Conservation (phyloP, 1,140 invertebrate species). For the Euglossa dilemma region DNA sequence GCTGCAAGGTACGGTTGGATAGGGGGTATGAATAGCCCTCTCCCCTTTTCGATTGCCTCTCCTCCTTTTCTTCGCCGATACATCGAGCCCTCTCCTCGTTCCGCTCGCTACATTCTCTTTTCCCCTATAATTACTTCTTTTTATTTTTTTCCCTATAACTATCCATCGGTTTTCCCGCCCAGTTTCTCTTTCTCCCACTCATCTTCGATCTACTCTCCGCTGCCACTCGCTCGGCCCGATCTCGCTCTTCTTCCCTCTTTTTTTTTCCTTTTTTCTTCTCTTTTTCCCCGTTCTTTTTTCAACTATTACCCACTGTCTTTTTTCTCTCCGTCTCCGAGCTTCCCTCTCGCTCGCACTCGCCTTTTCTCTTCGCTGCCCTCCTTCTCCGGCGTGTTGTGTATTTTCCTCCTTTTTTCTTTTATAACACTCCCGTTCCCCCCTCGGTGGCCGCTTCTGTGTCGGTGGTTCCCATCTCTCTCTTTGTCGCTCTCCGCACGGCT, state of each 20-base stretch:
- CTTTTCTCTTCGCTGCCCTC: slow-evolving; percentile 21
- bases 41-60: slow-evolving; percentile 47
- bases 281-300: not conserved
- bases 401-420: slow-evolving; percentile 52
- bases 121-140: slow-evolving; percentile 46
- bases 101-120: slow-evolving; percentile 15
- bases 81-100: slow-evolving; percentile 30
- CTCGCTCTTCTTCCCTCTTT: not conserved
- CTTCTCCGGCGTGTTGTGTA: slow-evolving; percentile 38
- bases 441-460: slow-evolving; percentile 27
- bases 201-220: slow-evolving; percentile 38
- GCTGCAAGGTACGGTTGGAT: slow-evolving; percentile 57
- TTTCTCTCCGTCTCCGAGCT: slow-evolving; percentile 1
- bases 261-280: not conserved
- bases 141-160: slow-evolving; percentile 23
- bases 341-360: not conserved
- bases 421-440: slow-evolving; percentile 40
- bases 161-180: slow-evolving; percentile 42
- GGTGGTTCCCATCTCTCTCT: slow-evolving; percentile 39
- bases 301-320: slow-evolving; percentile 29
- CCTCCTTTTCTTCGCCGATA: slow-evolving; percentile 45
- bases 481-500: slow-evolving; percentile 28
- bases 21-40: slow-evolving; percentile 52
- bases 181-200: slow-evolving; percentile 39
- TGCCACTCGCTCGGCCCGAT: not conserved